These are phyloP conservation scores for Hyposoter didymator DNA, from an alignment of 2,888 invertebrate species.

Conservation along the genomic window DNA sequence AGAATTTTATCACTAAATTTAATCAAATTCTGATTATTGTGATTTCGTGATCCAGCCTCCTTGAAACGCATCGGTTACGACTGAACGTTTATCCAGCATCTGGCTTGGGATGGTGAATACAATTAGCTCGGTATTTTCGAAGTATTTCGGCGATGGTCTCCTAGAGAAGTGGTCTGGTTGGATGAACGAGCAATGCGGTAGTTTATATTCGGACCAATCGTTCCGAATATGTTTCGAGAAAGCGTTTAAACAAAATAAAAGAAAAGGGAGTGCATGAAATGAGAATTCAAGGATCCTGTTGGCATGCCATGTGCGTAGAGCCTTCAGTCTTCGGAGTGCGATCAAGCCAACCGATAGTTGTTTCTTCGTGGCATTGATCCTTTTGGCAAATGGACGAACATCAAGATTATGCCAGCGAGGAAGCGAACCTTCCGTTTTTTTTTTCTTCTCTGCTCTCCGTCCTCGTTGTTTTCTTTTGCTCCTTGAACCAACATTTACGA, in stretches of 20 bases:
- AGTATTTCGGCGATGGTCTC: background rate
- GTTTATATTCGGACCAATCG: background rate
- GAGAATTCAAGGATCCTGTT: slow-evolving; percentile 14
- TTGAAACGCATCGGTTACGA: background rate
- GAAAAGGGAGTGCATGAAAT: slow-evolving; percentile 15
- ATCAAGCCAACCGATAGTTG: slow-evolving; percentile 51
- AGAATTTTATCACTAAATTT: no score
- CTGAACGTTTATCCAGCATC: background rate
- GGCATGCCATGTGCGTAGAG: slow-evolving; percentile 4
- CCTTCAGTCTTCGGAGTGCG: slow-evolving; percentile 14
- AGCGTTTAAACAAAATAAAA: background rate
- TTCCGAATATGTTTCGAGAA: slow-evolving; percentile 1
- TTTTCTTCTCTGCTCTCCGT: slow-evolving; percentile 1
- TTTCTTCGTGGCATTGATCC: slow-evolving; percentile 39
- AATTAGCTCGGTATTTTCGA: background rate
- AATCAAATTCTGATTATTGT: no score
- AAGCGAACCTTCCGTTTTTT: slow-evolving; percentile 35
- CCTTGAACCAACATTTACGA: slow-evolving; percentile 40
- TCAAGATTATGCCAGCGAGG: slow-evolving; percentile 49
- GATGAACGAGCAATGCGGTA: background rate
- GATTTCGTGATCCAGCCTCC: no score
- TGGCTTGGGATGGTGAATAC: background rate
- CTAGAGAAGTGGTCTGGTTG: background rate
- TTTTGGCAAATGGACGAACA: slow-evolving; percentile 48
- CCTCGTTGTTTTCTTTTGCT: background rate